Base-by-base conservation (phyloP, 1,140 invertebrate species). In the Phortica variegata region DNA sequence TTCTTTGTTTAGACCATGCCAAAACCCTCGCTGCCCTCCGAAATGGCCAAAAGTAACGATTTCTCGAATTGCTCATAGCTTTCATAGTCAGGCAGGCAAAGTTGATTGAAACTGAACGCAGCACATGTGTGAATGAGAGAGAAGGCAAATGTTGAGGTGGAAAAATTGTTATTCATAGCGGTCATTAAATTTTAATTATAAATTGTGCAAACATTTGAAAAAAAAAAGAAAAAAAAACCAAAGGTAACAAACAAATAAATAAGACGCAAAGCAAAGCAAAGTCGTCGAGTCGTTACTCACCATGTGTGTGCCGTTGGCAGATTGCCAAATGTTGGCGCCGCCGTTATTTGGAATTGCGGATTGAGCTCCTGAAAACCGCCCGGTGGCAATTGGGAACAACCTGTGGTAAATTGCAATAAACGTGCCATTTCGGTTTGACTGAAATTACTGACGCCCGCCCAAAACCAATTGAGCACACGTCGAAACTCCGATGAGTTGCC, bases 71-170 rank as follows among this genome's bases (percentile, higher is more conserved):
- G 88, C 79, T 97, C 93, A 77, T 95, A 96, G 60, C 83, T 87
- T 65, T 95, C 92, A 78, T 96, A 96, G 77, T 94, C 91, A 15
- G 94, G 93, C 62, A 97, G 81, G 79, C 93, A 96, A 33, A 97
- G 83, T 78, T 96, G 93, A 83, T 97, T 96, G 77, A 97, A 97
- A 81, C 90, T 92, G n/a, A n/a, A n/a, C n/a, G n/a, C n/a, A n/a
- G n/a, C n/a, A n/a, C n/a, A n/a, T n/a, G n/a, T n/a, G 78, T 2
- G 40, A 60, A 65, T 49, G 53, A 40, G 10, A 48, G 3, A 38
- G 31, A 33, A 2, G 20, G n/a, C n/a, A n/a, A n/a, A n/a, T 20
- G 19, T 23, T 31, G 18, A 45, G 32, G 19, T 2, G 32, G 32
- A 13, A 29, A 43, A 42, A 23, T 8, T 33, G 12, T 13, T n/a